These are phyloP conservation scores for Gila robusta DNA, from an alignment of 2,797 vertebrate species.

Conservation along the genomic window DNA sequence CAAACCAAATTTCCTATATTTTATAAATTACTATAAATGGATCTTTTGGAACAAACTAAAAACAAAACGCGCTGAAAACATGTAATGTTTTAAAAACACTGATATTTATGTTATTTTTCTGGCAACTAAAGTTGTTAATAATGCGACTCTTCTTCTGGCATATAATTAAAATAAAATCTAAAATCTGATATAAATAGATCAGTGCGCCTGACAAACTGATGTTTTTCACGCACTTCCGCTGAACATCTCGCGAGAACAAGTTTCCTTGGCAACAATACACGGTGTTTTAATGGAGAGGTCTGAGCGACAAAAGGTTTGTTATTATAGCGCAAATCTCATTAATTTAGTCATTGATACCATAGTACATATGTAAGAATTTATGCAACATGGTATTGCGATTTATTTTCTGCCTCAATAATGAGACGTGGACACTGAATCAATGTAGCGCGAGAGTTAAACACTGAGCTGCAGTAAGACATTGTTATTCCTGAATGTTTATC, in stretches of 20 bases:
- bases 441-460: background rate
- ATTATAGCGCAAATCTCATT: background rate
- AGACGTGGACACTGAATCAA: background rate
- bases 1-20: background rate
- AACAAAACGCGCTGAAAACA: background rate
- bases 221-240: constrained; percentile 7
- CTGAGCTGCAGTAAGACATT: background rate
- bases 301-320: constrained; percentile 74
- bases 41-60: background rate
- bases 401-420: background rate
- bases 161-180: background rate
- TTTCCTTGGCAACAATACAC: constrained; percentile 57
- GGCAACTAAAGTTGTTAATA: background rate
- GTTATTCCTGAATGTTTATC: background rate
- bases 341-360: background rate
- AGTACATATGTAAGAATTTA: background rate
- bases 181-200: too few species aligned
- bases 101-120: background rate
- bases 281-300: constrained; percentile 68
- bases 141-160: background rate
- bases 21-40: background rate
- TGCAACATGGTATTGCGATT: background rate
- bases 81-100: background rate
- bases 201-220: background rate
- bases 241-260: constrained; percentile 61